phyloP scores from a whole-genome alignment of 2,113 vertebrate species.

The Haemorhous mexicanus region DNA sequence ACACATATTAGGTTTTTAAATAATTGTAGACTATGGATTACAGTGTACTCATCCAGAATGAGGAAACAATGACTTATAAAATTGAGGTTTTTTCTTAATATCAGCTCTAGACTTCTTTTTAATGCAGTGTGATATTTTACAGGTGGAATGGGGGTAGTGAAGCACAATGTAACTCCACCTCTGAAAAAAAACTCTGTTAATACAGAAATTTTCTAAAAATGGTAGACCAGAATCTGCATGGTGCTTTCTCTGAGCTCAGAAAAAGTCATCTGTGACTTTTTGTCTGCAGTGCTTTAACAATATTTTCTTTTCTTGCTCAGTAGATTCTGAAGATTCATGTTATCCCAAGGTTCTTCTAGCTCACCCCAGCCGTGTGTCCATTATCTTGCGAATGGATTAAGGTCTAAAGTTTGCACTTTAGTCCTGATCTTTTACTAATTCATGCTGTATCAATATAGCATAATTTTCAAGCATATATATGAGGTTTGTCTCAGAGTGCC shows the following conservation, averaged over 20 bases:
- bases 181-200: not conserved
- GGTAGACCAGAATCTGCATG: not conserved
- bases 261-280: not conserved
- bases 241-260: not conserved
- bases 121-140: not conserved
- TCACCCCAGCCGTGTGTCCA: not conserved
- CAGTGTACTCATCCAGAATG: not conserved
- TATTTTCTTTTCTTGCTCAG: not conserved
- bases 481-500: not conserved
- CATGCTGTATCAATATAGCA: not conserved
- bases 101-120: not conserved
- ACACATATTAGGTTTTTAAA: not conserved
- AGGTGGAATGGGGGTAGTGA: rapidly evolving
- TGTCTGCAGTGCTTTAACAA: not conserved
- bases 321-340: not conserved
- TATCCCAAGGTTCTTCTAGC: not conserved
- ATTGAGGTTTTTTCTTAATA: not conserved
- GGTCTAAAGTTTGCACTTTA: not conserved
- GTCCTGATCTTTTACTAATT: not conserved
- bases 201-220: not conserved
- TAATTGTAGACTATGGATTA: not conserved
- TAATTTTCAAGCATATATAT: not conserved
- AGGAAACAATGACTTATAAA: not conserved
- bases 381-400: not conserved
- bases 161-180: not conserved